Evolutionary conservation across 2,113 vertebrate genomes (phyloP).

Genomic region (Poicephalus meyeri): DNA sequence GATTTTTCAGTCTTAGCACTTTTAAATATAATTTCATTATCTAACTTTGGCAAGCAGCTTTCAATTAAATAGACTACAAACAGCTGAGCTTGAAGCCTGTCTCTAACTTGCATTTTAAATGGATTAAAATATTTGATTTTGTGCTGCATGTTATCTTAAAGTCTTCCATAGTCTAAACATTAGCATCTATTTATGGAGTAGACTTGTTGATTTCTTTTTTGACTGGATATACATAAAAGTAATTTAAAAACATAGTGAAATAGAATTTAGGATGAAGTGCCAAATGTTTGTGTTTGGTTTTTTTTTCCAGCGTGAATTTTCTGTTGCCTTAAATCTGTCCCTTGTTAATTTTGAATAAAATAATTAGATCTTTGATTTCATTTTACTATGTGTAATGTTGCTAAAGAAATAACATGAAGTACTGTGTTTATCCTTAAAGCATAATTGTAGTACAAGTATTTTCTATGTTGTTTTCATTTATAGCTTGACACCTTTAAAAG

Average conservation of each 20-base stretch:
- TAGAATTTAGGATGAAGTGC: not conserved
- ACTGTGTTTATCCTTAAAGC: not conserved
- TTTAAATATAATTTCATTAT: not conserved
- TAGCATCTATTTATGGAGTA: not conserved
- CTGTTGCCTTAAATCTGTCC: not conserved
- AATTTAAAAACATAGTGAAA: not conserved
- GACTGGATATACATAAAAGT: not conserved
- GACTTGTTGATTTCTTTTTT: not conserved
- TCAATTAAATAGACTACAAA: not conserved
- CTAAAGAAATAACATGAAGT: not conserved
- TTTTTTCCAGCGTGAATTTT: not conserved
- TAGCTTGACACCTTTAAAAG: slow-evolving; percentile 85
- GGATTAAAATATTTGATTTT: not conserved
- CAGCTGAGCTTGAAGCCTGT: not conserved
- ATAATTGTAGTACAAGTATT: not conserved
- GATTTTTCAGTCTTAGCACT: not conserved
- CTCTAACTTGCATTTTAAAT: not conserved
- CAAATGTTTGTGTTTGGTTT: not conserved
- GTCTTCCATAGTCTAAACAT: not conserved
- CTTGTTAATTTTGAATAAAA: not conserved
- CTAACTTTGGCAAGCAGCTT: not conserved
- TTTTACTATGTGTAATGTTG: not conserved
- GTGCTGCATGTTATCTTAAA: not conserved
- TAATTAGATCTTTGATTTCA: not conserved
- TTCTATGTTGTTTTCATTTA: slow-evolving; percentile 51